Base-by-base conservation (phyloP, 2,888 invertebrate species). In the Hypolimnas misippus region DNA sequence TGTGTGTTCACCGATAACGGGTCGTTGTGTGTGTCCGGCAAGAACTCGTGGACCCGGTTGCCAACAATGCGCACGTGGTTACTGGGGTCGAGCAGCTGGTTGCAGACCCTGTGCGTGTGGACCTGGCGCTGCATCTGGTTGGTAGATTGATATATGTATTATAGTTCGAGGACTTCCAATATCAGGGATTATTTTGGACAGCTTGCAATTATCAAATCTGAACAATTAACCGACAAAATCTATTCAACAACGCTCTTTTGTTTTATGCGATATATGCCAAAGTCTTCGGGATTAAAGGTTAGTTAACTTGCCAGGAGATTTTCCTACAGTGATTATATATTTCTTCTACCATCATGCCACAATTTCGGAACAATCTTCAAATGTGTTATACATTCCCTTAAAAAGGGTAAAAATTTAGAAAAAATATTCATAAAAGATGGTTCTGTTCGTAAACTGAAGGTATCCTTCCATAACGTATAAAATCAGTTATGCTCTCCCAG, bases 21-120 rank as follows among this genome's bases (percentile, higher is more conserved):
- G 99, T 0, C 95, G 97, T 62, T 99, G 99, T 86, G 95, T 97
- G 63, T 99, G 99, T 78, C 98, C 99, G 3, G 94, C 94, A 0
- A 93, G 96, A 61, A 97, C 98, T 14, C 95, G 95, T 65, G 99
- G 99, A 6, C 93, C 94, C 10, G 93, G 94, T 31, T 99, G 98
- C 81, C 94, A 95, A 62, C 94, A 94, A 70, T 98, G 98, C 82
- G 93, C 95, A 17, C 93, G 95, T 0, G 96, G 97, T 44, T 94
- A 96, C 64, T 98, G 96, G 95, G 96, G 96, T 42, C 94, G 95
- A 80, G 94, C 95, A 68, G 94, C 95, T 0, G 98, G 98, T 10
- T 99, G 99, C 87, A 94, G 93, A 76, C 95, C 95, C 73, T 92
- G 91, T 66, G 68, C 93, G 33, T 96, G 99, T 72, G 94, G 96